Base-by-base conservation (phyloP, 2,113 vertebrate species). In the Microcebus ravelobensis region DNA sequence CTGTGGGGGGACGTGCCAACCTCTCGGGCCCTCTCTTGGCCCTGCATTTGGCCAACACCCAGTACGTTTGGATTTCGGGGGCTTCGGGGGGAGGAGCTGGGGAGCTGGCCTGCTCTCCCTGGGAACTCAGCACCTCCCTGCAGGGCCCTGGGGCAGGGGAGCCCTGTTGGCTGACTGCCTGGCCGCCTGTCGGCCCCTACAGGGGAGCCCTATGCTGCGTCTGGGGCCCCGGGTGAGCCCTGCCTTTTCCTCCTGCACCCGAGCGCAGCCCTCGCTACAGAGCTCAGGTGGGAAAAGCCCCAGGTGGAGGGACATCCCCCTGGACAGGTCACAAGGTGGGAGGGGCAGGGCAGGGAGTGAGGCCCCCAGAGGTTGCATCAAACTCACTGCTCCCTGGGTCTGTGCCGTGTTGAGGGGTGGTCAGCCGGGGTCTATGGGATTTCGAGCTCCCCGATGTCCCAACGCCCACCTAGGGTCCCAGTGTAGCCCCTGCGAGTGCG, bases 291-390 rank as follows among this genome's bases (percentile, higher is more conserved):
- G 73, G 14, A 55, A 45, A 34, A 14, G 4, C 42, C 36, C 20
- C 27, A 0, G 39, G 5, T 25, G 39, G 14, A 21, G 3, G 18
- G 7, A n/a, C 31, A 8, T 2, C 25, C 25, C 25, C 7, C 7
- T 14, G 34, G 36, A 52, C 29, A 23, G 59, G 5, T 84, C 71
- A 52, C 42, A 9, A 55, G 71, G 21, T 34, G 59, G 36, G 6
- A 57, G 39, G n/a, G 59, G 39, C 59, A 2, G 8, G 70, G 12
- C 59, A 36, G 50, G 48, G 34, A 15, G 0, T 9, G 27, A 15
- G 27, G 34, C 45, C 84, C 63, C 39, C 57, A 4, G 31, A 27
- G 59, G 48, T 34, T 1, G 3, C 39, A 8, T 21, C 2, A 12
- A 23, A 6, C 74, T 3, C 6, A 4, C 50, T 6, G 8, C 2